These are phyloP conservation scores for Proisotoma minuta DNA, from an alignment of 2,888 invertebrate genomes.

Conservation along the genomic window DNA sequence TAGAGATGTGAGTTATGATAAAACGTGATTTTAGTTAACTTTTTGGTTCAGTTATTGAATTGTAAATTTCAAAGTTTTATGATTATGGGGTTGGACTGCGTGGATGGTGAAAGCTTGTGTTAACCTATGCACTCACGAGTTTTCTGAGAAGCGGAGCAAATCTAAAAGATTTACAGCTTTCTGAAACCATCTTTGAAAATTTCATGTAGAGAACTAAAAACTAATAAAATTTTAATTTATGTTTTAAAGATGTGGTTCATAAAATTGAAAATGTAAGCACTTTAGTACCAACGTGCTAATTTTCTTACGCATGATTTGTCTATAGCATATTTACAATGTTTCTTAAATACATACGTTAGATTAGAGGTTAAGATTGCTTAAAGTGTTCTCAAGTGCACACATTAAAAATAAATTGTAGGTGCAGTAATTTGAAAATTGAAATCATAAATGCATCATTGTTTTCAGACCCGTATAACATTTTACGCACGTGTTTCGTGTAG, in stretches of 20 bases:
- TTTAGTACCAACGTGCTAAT: neutral
- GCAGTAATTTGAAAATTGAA: no score
- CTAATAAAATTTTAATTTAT: no score
- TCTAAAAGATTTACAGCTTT: neutral
- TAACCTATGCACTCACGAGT: neutral
- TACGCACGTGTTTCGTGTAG: no score
- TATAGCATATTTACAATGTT: no score
- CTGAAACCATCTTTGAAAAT: no score
- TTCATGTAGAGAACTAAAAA: neutral
- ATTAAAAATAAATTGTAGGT: no score
- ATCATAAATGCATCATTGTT: no score
- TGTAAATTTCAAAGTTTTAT: neutral
- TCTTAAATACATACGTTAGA: no score
- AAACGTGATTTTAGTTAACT: conserved; percentile 2
- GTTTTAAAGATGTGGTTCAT: neutral
- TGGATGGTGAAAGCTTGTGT: neutral
- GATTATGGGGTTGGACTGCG: neutral
- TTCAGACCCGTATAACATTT: no score
- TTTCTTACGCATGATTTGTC: neutral
- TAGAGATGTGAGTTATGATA: no score
- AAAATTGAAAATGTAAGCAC: neutral
- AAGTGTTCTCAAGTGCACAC: no score
- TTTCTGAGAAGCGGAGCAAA: neutral
- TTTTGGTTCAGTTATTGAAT: neutral
- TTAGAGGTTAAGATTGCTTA: no score